phyloP scores from a whole-genome alignment of 2,797 vertebrate genomes.

The Poeciliopsis presidionis region DNA sequence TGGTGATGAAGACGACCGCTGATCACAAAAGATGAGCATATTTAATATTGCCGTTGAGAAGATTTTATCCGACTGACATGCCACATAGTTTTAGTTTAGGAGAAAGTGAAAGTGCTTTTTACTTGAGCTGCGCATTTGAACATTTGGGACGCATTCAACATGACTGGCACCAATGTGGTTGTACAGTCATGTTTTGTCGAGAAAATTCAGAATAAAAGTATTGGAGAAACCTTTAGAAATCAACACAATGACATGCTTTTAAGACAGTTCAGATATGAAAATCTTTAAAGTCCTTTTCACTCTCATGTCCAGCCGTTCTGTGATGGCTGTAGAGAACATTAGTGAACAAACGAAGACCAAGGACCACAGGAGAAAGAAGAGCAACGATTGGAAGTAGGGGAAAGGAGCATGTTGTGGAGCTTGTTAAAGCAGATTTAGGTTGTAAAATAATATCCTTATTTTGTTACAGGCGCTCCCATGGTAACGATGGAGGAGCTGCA shows the following conservation, averaged over 20 bases:
- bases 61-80: not conserved
- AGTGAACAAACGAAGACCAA: not conserved
- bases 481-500: not conserved
- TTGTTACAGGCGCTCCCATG: not conserved
- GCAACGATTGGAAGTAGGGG: not conserved
- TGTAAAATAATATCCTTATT: not conserved
- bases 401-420: not conserved
- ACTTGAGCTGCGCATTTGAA: not conserved
- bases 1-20: not conserved
- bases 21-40: not conserved
- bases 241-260: not conserved
- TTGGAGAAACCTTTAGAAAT: not conserved
- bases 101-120: too few relatives aligned
- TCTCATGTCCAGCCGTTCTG: not conserved
- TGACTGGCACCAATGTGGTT: too few relatives aligned
- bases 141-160: too few relatives aligned
- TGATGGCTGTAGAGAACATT: not conserved
- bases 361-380: not conserved
- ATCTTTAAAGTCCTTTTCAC: not conserved
- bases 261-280: not conserved
- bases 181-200: not conserved
- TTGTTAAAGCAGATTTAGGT: not conserved
- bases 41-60: not conserved
- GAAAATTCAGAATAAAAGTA: not conserved
- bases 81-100: not conserved